A percentile compares a stretch with the other conserved stretches of the same genome.
Conservation (phyloP, 2,113 vertebrate species). For the Benthochromis sp. region DNA sequence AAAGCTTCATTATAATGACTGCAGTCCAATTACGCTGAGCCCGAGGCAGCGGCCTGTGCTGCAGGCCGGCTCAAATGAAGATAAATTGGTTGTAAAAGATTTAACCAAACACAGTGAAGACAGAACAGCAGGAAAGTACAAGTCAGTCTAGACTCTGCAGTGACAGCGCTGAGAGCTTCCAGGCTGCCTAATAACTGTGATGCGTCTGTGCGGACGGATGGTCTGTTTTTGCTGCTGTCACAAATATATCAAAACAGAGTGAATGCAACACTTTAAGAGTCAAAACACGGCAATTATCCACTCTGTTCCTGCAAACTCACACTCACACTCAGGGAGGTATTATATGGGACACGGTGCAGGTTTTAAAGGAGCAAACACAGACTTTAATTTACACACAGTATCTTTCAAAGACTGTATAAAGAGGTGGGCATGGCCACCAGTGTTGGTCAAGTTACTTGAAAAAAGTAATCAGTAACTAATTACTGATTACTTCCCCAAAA, state of each 20-base stretch:
- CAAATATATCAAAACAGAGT: background rate
- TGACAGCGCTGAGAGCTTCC: background rate
- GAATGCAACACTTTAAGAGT: background rate
- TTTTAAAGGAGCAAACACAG: background rate
- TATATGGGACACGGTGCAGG: background rate
- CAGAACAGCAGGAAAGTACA: background rate
- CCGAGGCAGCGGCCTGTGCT: background rate
- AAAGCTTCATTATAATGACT: background rate
- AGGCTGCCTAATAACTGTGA: background rate
- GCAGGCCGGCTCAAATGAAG: background rate
- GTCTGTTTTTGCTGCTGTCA: background rate
- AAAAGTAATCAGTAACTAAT: too few relatives aligned
- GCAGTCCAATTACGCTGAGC: background rate
- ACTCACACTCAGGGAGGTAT: background rate
- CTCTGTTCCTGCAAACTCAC: background rate
- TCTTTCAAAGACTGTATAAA: background rate
- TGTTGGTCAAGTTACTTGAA: too few relatives aligned
- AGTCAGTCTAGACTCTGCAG: background rate
- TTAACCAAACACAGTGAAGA: constrained; percentile 3
- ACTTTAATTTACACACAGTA: accelerated
- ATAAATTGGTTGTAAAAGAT: constrained; percentile 10
- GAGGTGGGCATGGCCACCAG: background rate
- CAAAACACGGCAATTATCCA: background rate
- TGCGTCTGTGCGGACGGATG: background rate
- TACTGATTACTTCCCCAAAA: too few relatives aligned